phyloP scores from a whole-genome alignment of 2,113 vertebrate genomes.

The Anser cygnoides region DNA sequence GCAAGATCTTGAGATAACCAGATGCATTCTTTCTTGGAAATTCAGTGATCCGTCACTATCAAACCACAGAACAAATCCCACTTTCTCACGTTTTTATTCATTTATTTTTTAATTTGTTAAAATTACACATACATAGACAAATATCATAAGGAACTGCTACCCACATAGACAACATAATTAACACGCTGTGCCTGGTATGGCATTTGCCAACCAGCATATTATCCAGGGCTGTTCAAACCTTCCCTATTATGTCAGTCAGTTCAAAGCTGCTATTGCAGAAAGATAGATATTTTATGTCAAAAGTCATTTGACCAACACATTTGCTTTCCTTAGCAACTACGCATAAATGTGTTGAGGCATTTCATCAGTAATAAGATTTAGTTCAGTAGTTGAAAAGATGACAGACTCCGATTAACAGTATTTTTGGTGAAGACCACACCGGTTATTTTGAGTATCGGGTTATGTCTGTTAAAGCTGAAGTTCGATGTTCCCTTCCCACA shows the following conservation, averaged over 20 bases:
- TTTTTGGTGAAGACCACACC: not conserved
- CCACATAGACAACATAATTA: not conserved
- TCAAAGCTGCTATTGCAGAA: not conserved
- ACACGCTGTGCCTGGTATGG: not conserved
- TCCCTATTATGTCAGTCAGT: not conserved
- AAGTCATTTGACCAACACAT: not conserved
- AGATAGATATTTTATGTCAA: not conserved
- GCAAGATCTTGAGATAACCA: not conserved
- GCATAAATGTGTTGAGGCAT: not conserved
- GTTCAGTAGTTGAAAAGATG: not conserved
- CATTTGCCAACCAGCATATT: not conserved
- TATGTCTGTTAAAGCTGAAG: not conserved
- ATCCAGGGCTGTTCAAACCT: not conserved
- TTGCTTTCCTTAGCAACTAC: not conserved
- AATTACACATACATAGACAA: not conserved
- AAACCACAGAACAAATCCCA: not conserved
- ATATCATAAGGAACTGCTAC: not conserved
- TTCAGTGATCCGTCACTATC: not conserved
- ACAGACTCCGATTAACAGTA: not conserved
- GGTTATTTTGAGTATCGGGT: not conserved
- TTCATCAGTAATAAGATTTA: not conserved
- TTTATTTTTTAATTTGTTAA: too few relatives aligned
- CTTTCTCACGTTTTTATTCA: not conserved
- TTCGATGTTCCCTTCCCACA: not conserved
- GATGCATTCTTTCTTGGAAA: not conserved